Evolutionary conservation across 2,888 invertebrate genomes (phyloP).

Genomic region (Pilophorus perplexus): DNA sequence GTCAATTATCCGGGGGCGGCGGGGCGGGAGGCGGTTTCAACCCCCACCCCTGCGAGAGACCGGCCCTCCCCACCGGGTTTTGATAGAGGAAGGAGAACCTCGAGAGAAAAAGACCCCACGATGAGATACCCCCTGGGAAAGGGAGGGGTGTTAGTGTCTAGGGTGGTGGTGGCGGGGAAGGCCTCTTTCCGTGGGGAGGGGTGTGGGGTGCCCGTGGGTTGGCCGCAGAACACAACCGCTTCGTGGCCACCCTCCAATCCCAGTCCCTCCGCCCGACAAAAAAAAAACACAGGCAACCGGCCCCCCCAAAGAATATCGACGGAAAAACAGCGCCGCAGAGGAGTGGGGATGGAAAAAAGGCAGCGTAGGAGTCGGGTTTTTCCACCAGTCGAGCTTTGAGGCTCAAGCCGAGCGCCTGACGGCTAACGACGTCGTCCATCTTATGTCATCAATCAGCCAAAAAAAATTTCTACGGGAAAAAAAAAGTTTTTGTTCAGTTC

Average conservation of each 20-base stretch:
- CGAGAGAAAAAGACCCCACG: background rate
- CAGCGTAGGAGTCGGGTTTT: slow-evolving; percentile 43
- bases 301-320: slow-evolving; percentile 45
- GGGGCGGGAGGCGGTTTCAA: background rate
- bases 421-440: slow-evolving; percentile 19
- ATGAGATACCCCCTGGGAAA: background rate
- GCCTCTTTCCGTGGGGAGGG: slow-evolving; percentile 35
- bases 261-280: slow-evolving; percentile 46
- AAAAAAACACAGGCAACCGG: slow-evolving; percentile 45
- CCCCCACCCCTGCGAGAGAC: background rate
- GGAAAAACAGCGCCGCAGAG: slow-evolving; percentile 45
- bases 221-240: slow-evolving; percentile 47
- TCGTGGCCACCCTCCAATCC: slow-evolving; percentile 46
- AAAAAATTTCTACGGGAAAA: slow-evolving; percentile 12
- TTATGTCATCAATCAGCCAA: slow-evolving; percentile 28
- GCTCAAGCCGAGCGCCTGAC: slow-evolving; percentile 36
- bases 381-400: slow-evolving; percentile 44
- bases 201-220: slow-evolving; percentile 44
- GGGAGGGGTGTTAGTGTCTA: slow-evolving; percentile 1
- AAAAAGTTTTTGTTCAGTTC: slow-evolving; percentile 4
- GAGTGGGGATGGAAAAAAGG: slow-evolving; percentile 45
- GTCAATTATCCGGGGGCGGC: slow-evolving; percentile 44
- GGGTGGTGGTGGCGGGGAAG: slow-evolving; percentile 34
- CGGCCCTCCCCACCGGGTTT: background rate
- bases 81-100: slow-evolving; percentile 7